Base-by-base conservation (phyloP, 1,140 invertebrate genomes). In the Lasioglossum baleicum region DNA sequence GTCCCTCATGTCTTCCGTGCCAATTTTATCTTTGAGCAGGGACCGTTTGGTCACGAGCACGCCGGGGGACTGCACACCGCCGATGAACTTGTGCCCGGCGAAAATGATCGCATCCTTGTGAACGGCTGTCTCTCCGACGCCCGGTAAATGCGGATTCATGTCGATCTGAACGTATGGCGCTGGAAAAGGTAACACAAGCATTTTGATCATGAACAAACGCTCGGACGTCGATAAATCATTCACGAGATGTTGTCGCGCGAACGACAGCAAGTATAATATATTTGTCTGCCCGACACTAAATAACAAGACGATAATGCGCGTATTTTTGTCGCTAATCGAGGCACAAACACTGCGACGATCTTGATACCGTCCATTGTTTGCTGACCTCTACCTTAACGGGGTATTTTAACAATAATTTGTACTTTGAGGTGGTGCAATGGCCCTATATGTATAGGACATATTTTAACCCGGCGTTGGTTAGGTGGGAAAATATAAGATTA, bases 61-160 rank as follows among this genome's bases (percentile, higher is more conserved):
- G 92, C 95, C 96, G 8, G 97, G 97, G 17, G 97, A 97, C 88
- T 97, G 96, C 0, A 97, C 95, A 11, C 98, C 98, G 2, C 98
- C 98, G 60, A 98, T 94, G 91, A 98, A 98, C 90, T 98, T 98
- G 93, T 98, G 97, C 53, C 96, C 96, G 42, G 97, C 97, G 89
- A 98, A 97, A 90, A 97, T 98, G 64, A 98, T 94, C 2, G 97
- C 97, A 93, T 99, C 98, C 90, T 98, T 98, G 90, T 96, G 95
- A 7, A 96, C 96, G 70, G 96, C 94, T 42, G 95, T 94, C 84
- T 95, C 94, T 69, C 95, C 94, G 42, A 96, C 95, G 44, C 95
- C 95, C 5, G 95, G 93, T 67, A 96, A 90, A 76, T 94, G 91
- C 5, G 97, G 97, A 90, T 98, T 98, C 97, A 98, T 98, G 87